Conservation (phyloP, 2,888 invertebrate genomes). For the Xestia ashworthii region DNA sequence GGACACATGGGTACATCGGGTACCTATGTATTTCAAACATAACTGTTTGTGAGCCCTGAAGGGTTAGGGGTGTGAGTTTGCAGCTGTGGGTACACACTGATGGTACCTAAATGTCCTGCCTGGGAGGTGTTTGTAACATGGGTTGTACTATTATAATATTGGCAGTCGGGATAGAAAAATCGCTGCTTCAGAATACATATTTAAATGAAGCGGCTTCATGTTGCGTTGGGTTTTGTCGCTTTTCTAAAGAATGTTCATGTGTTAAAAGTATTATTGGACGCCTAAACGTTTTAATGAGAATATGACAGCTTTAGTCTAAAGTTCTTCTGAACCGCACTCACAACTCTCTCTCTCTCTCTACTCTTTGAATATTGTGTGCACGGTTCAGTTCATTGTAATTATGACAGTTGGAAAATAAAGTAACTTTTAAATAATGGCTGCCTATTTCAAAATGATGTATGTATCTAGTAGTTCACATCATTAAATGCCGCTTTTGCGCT, state of each 20-base stretch:
- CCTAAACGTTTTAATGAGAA: not conserved
- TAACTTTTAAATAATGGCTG: not conserved
- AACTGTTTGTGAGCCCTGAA: constrained; percentile 28
- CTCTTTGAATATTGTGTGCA: not conserved
- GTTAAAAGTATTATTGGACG: not conserved
- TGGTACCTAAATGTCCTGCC: not conserved
- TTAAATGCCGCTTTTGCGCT: not conserved
- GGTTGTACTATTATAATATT: not conserved
- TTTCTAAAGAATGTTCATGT: not conserved
- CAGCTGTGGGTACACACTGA: not conserved
- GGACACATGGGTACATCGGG: constrained; percentile 30
- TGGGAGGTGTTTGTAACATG: not conserved
- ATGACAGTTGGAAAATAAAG: not conserved
- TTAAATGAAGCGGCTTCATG: not conserved
- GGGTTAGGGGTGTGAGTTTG: not conserved
- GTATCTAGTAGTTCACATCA: not conserved
- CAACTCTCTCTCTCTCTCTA: too few species aligned
- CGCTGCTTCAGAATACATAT: not conserved
- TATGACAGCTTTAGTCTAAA: not conserved
- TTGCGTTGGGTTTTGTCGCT: not conserved
- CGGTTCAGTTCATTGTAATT: not conserved
- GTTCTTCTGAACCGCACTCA: too few species aligned
- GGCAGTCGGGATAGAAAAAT: not conserved
- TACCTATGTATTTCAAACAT: constrained; percentile 16
- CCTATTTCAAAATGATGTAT: not conserved